Evolutionary conservation across 30 jellyfish, hydroid and myxozoan genomes (phyloP).

Genomic region (Morbakka virulenta): DNA sequence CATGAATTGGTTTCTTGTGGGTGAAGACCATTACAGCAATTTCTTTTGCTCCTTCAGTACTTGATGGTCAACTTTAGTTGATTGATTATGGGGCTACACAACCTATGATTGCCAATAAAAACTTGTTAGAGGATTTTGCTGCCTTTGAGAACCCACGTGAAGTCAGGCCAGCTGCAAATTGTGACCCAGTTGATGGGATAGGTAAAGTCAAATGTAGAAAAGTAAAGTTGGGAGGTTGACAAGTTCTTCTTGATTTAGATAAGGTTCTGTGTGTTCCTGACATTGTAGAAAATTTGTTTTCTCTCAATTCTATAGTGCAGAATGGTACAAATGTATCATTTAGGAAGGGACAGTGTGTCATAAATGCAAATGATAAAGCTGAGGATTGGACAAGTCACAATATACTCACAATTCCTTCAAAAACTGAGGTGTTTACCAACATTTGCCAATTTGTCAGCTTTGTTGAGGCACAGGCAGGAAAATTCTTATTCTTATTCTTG

Average conservation of each 20-base stretch:
- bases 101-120: background rate
- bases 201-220: background rate
- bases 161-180: background rate
- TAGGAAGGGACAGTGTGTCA: no score
- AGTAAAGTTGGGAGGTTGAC: background rate
- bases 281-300: no score
- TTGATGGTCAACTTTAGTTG: background rate
- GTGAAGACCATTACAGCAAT: slow-evolving; percentile 21
- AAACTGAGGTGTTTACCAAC: no score
- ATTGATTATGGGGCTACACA: background rate
- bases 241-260: background rate
- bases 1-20: slow-evolving; percentile 43
- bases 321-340: no score
- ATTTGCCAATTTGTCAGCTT: no score
- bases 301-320: no score
- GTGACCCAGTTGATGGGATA: background rate
- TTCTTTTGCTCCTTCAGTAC: background rate
- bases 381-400: no score
- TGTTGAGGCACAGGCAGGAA: no score
- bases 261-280: no score
- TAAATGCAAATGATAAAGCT: no score
- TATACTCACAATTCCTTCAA: no score
- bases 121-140: background rate
- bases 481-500: no score
- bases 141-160: background rate